Base-by-base conservation (phyloP, 2,888 invertebrate genomes). In the Mystacides longicornis region DNA sequence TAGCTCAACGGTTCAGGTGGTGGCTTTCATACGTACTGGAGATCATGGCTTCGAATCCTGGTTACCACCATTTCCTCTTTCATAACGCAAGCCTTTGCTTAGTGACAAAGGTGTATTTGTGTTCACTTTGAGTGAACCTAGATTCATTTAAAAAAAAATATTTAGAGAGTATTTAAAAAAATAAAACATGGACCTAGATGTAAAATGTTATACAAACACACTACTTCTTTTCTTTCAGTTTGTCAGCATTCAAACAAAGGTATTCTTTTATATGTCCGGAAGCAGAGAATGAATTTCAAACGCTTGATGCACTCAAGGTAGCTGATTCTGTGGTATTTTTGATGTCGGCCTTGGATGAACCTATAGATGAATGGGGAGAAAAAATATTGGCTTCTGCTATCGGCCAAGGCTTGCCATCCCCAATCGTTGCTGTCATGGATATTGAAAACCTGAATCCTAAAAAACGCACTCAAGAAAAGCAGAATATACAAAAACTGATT, bases 221-320 rank as follows among this genome's bases (percentile, higher is more conserved):
- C n/a, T n/a, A n/a, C n/a, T 37, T 3, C 37, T 37, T n/a, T 14
- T 4, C 14, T 37, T 37, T 37, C 14, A 90, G 90, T 64, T 67
- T 91, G 60, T 87, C 90, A 11, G 81, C 90, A 61, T 91, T 94
- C 68, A 93, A 95, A 68, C 91, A 94, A 68, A 79, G 90, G n/a
- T 91, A 89, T 68, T 83, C 90, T 0, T 86, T 96, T 64, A 72
- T 92, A 33, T 75, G 82, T 7, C 90, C 93, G 14, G 81, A 85
- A 59, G 69, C 80, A 18, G 85, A 86, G 18, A 85, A 90, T 70
- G 81, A 92, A 43, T 82, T 87, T 68, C 82, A 82, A 21, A 73
- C 86, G 3, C 71, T 94, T 54, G 94, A 94, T 74, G 79, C 86
- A n/a, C 73, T 89, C 1, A 94, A 93, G 79, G 84, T 93, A 4